Percentiles rank a stretch among this genome's conserved stretches.
phyloP scores from a whole-genome alignment of 2,113 vertebrate species.

The Microtus richardsoni region DNA sequence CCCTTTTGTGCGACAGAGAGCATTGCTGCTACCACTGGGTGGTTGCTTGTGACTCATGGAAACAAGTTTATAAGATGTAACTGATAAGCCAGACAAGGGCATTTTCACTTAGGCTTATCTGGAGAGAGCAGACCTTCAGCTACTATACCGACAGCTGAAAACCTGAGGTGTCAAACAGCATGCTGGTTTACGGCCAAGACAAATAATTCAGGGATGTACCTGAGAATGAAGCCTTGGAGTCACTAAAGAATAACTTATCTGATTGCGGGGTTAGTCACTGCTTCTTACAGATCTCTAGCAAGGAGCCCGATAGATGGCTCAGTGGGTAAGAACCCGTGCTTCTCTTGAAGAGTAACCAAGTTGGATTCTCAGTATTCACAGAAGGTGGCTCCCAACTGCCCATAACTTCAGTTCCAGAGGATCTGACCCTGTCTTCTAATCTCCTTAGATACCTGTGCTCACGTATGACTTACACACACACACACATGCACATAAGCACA shows the following conservation, averaged over 20 bases:
- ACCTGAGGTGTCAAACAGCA: neutral
- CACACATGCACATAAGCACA: neutral
- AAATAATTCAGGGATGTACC: neutral
- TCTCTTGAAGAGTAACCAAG: neutral
- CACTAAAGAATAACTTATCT: neutral
- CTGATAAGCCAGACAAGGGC: neutral
- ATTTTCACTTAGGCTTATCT: neutral
- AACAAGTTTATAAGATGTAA: constrained; percentile 25
- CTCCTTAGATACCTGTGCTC: neutral
- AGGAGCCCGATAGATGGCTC: neutral
- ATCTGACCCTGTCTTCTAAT: neutral
- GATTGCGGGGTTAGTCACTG: neutral
- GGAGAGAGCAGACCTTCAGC: neutral
- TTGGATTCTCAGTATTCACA: neutral
- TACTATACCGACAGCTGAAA: neutral
- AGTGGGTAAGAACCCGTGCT: neutral
- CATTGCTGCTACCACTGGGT: too few species aligned
- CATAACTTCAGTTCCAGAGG: neutral
- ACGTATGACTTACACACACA: too few species aligned
- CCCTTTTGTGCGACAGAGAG: neutral
- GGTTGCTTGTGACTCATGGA: neutral
- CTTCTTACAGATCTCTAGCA: neutral
- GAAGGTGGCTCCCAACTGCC: neutral
- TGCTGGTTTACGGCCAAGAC: neutral
- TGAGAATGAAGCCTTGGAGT: constrained; percentile 7